Base-by-base conservation (phyloP, 2,888 invertebrate genomes). In the Lithosia quadra region DNA sequence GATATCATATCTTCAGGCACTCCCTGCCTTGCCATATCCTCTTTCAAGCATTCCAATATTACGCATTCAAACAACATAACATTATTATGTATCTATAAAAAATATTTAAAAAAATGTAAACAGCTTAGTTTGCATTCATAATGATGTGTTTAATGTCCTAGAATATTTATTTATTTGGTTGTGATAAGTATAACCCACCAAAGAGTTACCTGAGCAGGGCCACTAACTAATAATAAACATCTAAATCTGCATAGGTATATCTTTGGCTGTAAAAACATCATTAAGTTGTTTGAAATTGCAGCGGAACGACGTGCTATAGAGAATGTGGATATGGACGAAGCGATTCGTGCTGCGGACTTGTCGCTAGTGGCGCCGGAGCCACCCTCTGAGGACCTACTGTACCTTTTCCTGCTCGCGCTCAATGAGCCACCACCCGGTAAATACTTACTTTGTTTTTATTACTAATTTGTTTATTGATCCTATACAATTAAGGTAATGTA, bases 321-420 rank as follows among this genome's bases (percentile, higher is more conserved):
- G 22, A 76, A 84, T 13, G 81, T 82, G 2, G 77, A 79, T n/a
- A 78, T 92, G 70, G 79, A 81, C 10, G 93, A 93, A 78, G 92
- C 89, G 78, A 66, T 94, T 74, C 92, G 92, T 39, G 92, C 92
- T 4, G 93, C 90, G 0, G 95, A 95, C 86, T 71, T 95, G 79
- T 88, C 94, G 73, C 87, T 95, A 62, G 89, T 92, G 70, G 89
- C 95, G 74, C 89, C 90, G 43, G 72, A 61, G 57, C 88, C 88
- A 72, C 95, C 95, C 36, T 76, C 87, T n/a, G 77, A 84, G 7
- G 86, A 77, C 4, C 83, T 94, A 36, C 76, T 93, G 69, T 76
- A 77, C 0, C 79, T 88, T 7, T 90, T 92, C 79, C 85, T 92
- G 24, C 11, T 64, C 57, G 85, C 86, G 2, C 76, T 92, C 60